Conservation (phyloP, 2,888 invertebrate species). For the Rutpela maculata region DNA sequence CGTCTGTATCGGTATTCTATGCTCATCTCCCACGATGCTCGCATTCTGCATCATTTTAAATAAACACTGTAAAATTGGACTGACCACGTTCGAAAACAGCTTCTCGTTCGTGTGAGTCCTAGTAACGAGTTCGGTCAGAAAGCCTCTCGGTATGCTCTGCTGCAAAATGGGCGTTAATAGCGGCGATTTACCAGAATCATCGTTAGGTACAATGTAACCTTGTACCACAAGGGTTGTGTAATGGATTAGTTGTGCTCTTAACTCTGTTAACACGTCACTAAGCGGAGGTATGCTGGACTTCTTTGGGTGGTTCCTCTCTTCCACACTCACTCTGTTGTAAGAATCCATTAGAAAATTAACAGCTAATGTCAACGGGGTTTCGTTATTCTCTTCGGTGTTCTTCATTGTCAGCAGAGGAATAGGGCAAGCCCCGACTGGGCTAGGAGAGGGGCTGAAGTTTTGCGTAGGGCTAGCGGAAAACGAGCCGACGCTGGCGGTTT, state of each 20-base stretch:
- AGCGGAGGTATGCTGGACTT: constrained; percentile 85
- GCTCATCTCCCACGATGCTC: constrained; percentile 82
- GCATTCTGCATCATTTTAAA: constrained; percentile 82
- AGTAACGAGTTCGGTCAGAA: constrained; percentile 78
- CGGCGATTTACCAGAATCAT: constrained; percentile 77
- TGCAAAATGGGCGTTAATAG: constrained; percentile 82
- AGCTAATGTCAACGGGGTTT: constrained; percentile 63
- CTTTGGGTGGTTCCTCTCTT: constrained; percentile 86
- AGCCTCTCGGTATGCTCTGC: constrained; percentile 84
- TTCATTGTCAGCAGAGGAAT: constrained; percentile 67
- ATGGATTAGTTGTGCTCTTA: constrained; percentile 77
- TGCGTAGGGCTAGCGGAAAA: constrained; percentile 72
- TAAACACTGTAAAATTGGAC: constrained; percentile 83
- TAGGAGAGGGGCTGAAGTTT: constrained; percentile 71
- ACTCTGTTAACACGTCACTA: constrained; percentile 79
- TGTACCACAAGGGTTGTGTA: constrained; percentile 78
- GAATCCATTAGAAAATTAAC: constrained; percentile 78
- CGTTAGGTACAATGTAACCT: constrained; percentile 70
- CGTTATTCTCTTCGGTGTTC: constrained; percentile 44
- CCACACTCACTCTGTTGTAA: constrained; percentile 83
- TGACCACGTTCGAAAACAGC: constrained; percentile 79
- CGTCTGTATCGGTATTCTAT: constrained; percentile 76
- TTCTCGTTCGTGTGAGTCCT: constrained; percentile 77
- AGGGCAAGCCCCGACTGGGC: constrained; percentile 66
- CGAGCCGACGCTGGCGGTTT: constrained; percentile 66